Evolutionary conservation across 2,888 invertebrate genomes (phyloP).

Genomic region (Xestobium rufovillosum): DNA sequence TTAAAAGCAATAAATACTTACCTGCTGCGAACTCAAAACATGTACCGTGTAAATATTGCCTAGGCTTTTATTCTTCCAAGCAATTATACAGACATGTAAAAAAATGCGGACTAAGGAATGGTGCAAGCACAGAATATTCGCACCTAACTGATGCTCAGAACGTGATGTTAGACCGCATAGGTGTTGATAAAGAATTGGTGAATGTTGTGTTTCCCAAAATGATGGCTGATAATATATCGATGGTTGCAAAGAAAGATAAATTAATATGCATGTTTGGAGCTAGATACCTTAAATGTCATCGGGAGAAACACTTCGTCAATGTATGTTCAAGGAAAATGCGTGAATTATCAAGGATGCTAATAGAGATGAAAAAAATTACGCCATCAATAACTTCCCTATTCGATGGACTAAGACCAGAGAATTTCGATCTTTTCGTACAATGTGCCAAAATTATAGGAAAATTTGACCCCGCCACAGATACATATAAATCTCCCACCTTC

Average conservation of each 20-base stretch:
- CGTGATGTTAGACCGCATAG: not conserved
- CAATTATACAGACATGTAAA: conserved; percentile 9
- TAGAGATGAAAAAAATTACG: conserved; percentile 4
- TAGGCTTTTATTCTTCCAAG: conserved; percentile 8
- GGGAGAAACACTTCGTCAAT: conserved; percentile 12
- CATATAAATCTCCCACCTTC: conserved; percentile 9
- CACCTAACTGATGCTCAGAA: conserved; percentile 9
- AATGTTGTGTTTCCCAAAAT: conserved; percentile 12
- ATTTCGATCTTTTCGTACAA: conserved; percentile 9
- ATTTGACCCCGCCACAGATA: conserved; percentile 7
- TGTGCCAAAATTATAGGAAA: conserved; percentile 11
- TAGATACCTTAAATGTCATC: conserved; percentile 10
- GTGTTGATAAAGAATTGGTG: conserved; percentile 6
- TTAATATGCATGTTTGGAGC: conserved; percentile 13
- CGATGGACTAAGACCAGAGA: conserved; percentile 10
- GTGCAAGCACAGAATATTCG: not conserved
- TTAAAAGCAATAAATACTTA: not conserved
- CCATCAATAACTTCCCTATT: conserved; percentile 5
- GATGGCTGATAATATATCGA: conserved; percentile 8
- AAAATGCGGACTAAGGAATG: not conserved
- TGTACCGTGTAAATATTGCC: conserved; percentile 10
- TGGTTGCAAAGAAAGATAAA: conserved; percentile 9
- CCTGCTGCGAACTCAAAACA: conserved; percentile 4
- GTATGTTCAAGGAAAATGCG: conserved; percentile 14
- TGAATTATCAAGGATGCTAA: conserved; percentile 6